Percentiles rank a stretch among this genome's conserved stretches.
Evolutionary conservation across 2,113 vertebrate species (phyloP).

Genomic region (Sinosuthora webbiana): DNA sequence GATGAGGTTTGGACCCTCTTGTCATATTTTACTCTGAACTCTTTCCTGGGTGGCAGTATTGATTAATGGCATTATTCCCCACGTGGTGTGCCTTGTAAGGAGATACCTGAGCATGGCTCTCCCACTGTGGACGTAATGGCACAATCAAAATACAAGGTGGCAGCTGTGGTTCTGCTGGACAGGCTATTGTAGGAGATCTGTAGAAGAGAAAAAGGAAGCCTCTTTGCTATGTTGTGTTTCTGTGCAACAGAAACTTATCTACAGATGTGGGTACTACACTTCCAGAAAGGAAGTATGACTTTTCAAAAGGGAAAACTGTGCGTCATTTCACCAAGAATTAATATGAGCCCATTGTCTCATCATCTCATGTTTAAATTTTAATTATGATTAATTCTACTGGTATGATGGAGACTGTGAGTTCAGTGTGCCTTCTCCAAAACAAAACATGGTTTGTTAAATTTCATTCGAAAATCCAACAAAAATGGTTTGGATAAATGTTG

Average conservation of each 20-base stretch:
- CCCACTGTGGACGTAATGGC: not conserved
- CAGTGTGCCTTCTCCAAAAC: not conserved
- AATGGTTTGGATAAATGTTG: not conserved
- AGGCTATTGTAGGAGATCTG: not conserved
- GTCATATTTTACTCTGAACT: constrained; percentile 63
- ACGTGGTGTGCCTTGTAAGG: constrained; percentile 7
- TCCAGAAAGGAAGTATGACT: not conserved
- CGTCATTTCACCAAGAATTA: not conserved
- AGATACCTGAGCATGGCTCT: not conserved
- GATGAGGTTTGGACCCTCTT: constrained; percentile 47
- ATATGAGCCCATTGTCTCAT: not conserved
- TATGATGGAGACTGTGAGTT: not conserved
- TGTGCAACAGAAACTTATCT: not conserved
- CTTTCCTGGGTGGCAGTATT: constrained; percentile 57
- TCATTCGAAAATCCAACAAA: constrained; percentile 40
- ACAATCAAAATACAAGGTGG: not conserved
- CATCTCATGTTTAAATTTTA: constrained; percentile 6
- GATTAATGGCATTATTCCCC: constrained; percentile 50
- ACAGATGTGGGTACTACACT: rapidly evolving
- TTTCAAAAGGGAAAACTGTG: constrained; percentile 11
- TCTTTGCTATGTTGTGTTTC: not conserved
- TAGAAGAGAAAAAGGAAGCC: not conserved
- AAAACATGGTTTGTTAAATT: constrained; percentile 36
- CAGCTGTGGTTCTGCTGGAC: not conserved
- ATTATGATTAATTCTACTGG: constrained; percentile 46